Evolutionary conservation across 2,888 invertebrate species (phyloP).

Genomic region (Lithophane socia): DNA sequence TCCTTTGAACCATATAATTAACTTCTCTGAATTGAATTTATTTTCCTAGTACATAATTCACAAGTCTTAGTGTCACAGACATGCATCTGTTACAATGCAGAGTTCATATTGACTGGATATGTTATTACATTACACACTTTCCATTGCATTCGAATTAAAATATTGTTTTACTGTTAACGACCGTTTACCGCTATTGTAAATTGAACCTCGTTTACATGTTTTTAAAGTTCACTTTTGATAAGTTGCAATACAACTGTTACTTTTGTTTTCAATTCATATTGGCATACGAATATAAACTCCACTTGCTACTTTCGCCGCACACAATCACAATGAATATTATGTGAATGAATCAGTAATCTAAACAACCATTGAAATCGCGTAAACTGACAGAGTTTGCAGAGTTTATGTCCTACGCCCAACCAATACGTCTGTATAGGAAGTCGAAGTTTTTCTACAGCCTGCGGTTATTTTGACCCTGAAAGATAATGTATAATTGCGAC

Average conservation of each 20-base stretch:
- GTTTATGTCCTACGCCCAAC: not conserved
- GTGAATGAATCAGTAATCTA: conserved; percentile 12
- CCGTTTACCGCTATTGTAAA: not conserved
- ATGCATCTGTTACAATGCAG: not conserved
- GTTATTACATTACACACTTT: conserved; percentile 16
- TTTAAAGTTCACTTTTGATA: not conserved
- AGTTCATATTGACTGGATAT: not conserved
- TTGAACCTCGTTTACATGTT: rapidly evolving
- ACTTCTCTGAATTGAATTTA: conserved; percentile 9
- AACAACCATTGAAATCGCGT: not conserved
- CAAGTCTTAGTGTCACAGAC: not conserved
- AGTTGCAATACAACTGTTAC: not conserved
- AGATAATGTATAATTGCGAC: conserved; percentile 9
- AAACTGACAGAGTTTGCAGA: not conserved
- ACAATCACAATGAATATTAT: conserved; percentile 18
- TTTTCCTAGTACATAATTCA: not conserved
- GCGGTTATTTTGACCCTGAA: conserved; percentile 16
- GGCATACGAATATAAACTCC: conserved; percentile 1
- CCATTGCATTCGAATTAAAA: conserved; percentile 22
- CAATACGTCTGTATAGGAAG: not conserved
- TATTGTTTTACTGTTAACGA: conserved; percentile 15
- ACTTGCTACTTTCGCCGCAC: conserved; percentile 24
- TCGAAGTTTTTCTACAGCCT: not conserved
- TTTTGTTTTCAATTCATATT: conserved; percentile 33
- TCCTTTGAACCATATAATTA: conserved; percentile 12